Base-by-base conservation (phyloP, 2,888 invertebrate genomes). In the Lithophane socia region DNA sequence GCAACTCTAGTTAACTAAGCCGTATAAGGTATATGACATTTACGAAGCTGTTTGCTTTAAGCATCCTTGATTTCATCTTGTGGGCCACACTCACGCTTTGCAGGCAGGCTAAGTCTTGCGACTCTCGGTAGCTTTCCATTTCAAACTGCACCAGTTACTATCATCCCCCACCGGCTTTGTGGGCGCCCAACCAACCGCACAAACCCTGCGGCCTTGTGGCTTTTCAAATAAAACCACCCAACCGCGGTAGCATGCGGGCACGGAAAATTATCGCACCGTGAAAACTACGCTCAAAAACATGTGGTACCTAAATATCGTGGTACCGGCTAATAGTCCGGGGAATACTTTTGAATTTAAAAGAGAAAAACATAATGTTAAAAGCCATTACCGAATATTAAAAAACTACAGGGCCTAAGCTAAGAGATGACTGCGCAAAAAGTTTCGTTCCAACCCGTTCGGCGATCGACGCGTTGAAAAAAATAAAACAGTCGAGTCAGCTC, bases 401-500 rank as follows among this genome's bases (percentile, higher is more conserved):
- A 82, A 76, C 58, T 71, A 73, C 47, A 61, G 52, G 60, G 21
- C 56, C 79, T 83, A 71, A 69, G 52, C 42, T 74, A 71, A 74
- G 68, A 79, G 74, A 84, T 84, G 86, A 84, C 68, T 74, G 68
- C 56, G 84, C 84, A 86, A 84, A 83, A 83, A 78, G 42, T 66
- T 85, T 72, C 71, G 61, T 61, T 73, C 44, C 64, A 83, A 83
- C 63, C 42, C 56, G 79, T 74, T 83, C 60, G 52, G 70, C 64
- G 73, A 79, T 69, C 61, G 83, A 77, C 63, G 66, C 67, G 66
- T 72, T 74, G 72, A 72, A 84, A 73, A 77, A 82, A 78, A 64
- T 29, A 68, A 79, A 74, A 83, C 16, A 52, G 86, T n/a, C 49
- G 63, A 86, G 65, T 84, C 86, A 79, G 83, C 58, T 72, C 49